Base-by-base conservation (phyloP, 2,888 invertebrate species). In the Volucella zonaria region DNA sequence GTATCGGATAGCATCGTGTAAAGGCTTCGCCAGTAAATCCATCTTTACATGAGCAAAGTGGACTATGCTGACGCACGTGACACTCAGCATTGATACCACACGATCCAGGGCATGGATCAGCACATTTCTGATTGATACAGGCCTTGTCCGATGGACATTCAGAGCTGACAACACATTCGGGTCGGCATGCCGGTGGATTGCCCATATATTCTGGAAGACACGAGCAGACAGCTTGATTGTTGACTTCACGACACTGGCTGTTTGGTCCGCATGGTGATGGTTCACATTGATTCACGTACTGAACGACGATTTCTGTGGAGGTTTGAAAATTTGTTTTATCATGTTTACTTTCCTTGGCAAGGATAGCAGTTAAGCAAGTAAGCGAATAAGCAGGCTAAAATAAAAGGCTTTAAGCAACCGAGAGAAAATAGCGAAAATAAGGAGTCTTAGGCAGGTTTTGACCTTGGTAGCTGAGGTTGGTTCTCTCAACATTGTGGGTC, bases 261-360 rank as follows among this genome's bases (percentile, higher is more conserved):
- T 96, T 96, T 14, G 96, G 94, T 15, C 96, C 96, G 89, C 96
- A 96, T 0, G 96, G 96, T 43, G 95, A 95, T 66, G 96, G 96
- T 62, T 94, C 92, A 88, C 95, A 95, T 11, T 95, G 95, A 87
- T 94, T 93, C 8, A 90, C 89, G 75, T 90, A 90, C 14, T 83
- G 40, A 0, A 58, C 47, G 1, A 49, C 8, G 23, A 70, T 74
- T 47, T 73, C 86, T 86, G 73, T 71, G 64, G 51, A 73, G 40
- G 42, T 51, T 38, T 42, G 11, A 15, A 42, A 8, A 73, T 38
- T 47, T 52, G 12, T 68, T 42, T 52, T 23, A 45, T 31, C 43
- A 38, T 18, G 9, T 40, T 8, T 18, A 54, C 4, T 18, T 61
- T 58, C 49, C 45, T 73, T 40, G 40, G 11, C 45, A 58, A 43